These are phyloP conservation scores for Phyllopteryx taeniolatus DNA, from an alignment of 2,113 vertebrate species.

Conservation along the genomic window DNA sequence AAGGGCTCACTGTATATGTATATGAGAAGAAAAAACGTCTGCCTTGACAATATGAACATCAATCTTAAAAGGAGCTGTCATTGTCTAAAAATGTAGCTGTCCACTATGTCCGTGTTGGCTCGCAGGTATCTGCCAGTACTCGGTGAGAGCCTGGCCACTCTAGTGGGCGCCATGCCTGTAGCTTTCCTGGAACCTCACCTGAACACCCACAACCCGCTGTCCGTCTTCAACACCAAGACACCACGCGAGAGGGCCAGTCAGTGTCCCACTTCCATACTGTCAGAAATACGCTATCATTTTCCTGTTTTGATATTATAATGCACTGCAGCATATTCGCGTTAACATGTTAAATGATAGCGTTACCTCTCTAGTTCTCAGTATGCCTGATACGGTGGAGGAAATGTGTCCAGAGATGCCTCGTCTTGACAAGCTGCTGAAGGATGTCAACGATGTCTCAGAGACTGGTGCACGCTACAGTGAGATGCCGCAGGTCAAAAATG, in stretches of 20 bases:
- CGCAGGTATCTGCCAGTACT: conserved; percentile 88
- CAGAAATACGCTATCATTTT: not conserved
- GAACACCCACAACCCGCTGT: conserved; percentile 86
- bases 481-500: conserved; percentile 82
- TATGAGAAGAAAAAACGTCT: not conserved
- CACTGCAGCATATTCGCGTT: not conserved
- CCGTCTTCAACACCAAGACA: conserved; percentile 96
- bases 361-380: conserved; percentile 81
- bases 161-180: conserved; percentile 92
- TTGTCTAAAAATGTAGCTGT: not conserved
- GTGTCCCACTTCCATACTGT: conserved; percentile 45
- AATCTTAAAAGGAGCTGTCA: not conserved
- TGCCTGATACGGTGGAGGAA: conserved; percentile 91
- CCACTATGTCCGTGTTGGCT: conserved; percentile 6
- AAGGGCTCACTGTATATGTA: too few species aligned
- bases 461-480: conserved; percentile 94
- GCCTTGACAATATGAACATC: not conserved
- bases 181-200: conserved; percentile 92
- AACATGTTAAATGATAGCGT: not conserved
- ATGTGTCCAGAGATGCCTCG: conserved; percentile 91
- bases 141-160: conserved; percentile 88
- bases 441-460: conserved; percentile 87
- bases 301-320: not conserved
- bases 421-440: conserved; percentile 87
- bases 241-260: conserved; percentile 91